phyloP scores from a whole-genome alignment of 2,797 vertebrate species.

The Urosaurus nigricauda region DNA sequence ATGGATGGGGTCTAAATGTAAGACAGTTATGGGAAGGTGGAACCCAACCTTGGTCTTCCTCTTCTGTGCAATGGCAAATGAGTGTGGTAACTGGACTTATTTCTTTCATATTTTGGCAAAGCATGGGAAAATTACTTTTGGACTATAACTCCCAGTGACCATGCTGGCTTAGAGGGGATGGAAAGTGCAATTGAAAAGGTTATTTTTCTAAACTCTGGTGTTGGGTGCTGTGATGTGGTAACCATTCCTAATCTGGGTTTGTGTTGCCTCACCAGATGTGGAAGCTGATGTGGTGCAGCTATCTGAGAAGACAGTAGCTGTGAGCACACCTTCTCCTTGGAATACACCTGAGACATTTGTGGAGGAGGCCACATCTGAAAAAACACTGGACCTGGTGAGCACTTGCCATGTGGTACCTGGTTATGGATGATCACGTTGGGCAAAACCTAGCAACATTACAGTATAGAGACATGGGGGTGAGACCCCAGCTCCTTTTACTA shows the following conservation, averaged over 20 bases:
- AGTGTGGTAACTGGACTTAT: not conserved
- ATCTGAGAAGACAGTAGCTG: slow-evolving; percentile 36
- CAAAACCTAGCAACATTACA: not conserved
- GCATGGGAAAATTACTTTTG: no score
- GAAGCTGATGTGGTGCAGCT: rapidly evolving
- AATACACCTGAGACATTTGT: not conserved
- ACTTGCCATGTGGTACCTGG: not conserved
- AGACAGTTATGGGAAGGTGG: not conserved
- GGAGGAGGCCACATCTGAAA: not conserved
- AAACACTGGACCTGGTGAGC: slow-evolving; percentile 8
- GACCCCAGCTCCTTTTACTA: not conserved
- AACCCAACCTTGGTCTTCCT: not conserved
- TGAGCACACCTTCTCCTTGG: slow-evolving; percentile 49
- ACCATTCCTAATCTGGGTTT: rapidly evolving
- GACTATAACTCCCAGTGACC: no score
- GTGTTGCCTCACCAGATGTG: slow-evolving; percentile 35
- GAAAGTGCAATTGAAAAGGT: no score
- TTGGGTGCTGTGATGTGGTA: not conserved
- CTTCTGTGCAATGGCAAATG: not conserved
- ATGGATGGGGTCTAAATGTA: not conserved
- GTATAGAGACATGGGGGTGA: not conserved
- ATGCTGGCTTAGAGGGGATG: no score
- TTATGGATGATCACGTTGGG: not conserved
- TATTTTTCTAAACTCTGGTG: no score
- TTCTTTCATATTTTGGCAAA: not conserved